Evolutionary conservation across 2,113 vertebrate species (phyloP), one percentile per base, ranked within the genome.

Genomic region (Xiphias gladius): DNA sequence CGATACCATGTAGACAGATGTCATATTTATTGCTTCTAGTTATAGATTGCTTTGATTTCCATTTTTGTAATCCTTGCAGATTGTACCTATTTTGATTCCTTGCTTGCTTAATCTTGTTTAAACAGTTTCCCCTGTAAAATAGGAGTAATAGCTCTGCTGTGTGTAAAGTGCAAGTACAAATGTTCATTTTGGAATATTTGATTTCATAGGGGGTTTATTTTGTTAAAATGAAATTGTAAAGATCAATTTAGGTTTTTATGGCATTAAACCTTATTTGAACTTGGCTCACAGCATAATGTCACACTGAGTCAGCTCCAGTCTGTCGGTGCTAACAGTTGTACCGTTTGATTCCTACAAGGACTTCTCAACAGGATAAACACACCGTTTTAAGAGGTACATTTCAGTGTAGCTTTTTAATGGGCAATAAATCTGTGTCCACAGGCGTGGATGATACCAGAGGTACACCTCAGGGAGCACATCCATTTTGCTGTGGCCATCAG

Each of bases 351-450:
- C 70, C 85, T 86, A 57, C 83, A 80, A 92, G 83, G 82, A 82
- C 86, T 85, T 59, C 88, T 88, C 87, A 73, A 70, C 82, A 66
- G 86, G 90, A 91, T 92, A 91, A 94, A 91, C 92, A 88, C 80
- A 70, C 71, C 83, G 48, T 88, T 92, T 92, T 88, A 90, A 87
- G 89, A 89, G 85, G 58, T 91, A 83, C 92, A 89, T 93, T 92
- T 93, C 88, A 86, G 86, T 80, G 90, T 79, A 85, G 91, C 92
- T 92, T 94, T 91, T 92, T 94, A 94, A 94, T 93, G 88, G 91
- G 61, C 91, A 91, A 93, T 94, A 93, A 92, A 94, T 94, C 93
- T 92, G 90, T 92, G 92, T 92, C 92, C 89, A 89, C 87, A 84
- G 91, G 90, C 90, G 88, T 86, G 91, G 90, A 91, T 92, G 92